Evolutionary conservation across 2,888 invertebrate species (phyloP), one percentile per base, ranked within the genome.

Genomic region (Omphaloscelis lunosa): DNA sequence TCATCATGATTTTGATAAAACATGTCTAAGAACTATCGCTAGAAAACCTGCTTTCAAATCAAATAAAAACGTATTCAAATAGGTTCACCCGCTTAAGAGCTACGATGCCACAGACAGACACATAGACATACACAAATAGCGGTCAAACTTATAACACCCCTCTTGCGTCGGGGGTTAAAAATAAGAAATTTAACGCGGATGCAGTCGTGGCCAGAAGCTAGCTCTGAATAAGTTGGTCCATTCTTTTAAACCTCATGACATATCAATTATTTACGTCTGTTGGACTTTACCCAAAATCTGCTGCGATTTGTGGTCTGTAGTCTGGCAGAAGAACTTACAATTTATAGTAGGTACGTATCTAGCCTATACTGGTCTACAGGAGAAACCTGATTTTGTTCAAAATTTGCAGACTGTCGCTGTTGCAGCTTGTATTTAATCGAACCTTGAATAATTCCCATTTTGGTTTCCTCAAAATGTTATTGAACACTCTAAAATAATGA

Each of bases 251-350:
- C 51, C 79, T 39, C 23, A 68, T 59, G 68, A 39, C 63, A 59
- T 72, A 63, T 66, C 65, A 1, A 34, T 34, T 68, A 75, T 63
- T 45, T 23, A 63, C 63, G 63, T 77, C n/a, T 58, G 68, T 82
- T 82, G 77, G 83, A 63, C 67, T 68, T 51, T 45, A 58, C 68
- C 83, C 79, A 77, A 79, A 82, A 79, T 17, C 58, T 51, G 23
- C 9, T 58, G 68, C 45, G 77, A 83, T 77, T 59, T 77, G 68
- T 45, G 76, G 63, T 77, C 41, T 68, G 51, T 67, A 48, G n/a
- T 56, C 23, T 56, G 65, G 80, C 23, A 67, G n/a, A 45, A 45
- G 1, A 45, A 56, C 51, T 45, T 41, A 67, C 29, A 67, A 61
- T 66, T 41, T 75, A 67, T 67, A 68, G 61, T 48, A 65, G 41